Base-by-base conservation (phyloP, 2,888 invertebrate genomes). In the Tenthredo livida region DNA sequence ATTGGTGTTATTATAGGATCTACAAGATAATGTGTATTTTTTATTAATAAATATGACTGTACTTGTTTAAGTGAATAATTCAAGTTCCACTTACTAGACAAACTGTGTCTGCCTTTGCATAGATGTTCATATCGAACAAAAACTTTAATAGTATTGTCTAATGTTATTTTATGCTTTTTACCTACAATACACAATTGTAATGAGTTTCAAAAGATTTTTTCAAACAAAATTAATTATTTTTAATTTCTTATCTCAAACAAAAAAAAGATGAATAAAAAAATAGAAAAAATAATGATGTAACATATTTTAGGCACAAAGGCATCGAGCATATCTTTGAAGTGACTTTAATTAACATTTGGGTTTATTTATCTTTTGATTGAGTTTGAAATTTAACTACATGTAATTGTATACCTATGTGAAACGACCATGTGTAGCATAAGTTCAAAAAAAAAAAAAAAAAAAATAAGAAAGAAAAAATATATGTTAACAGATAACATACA, bases 1-100 rank as follows among this genome's bases (percentile, higher is more conserved):
- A 61, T 80, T 58, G 61, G 15, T 80, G 78, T 78, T 78, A 54
- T 80, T 33, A 58, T 80, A 80, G 80, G 29, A 58, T 37, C 61
- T 58, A 78, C 33, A 33, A 25, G 17, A 78, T 54, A 54, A 77
- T 17, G 15, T 50, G 77, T 80, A 61, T 80, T 80, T 80, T 80
- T 80, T 40, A 58, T 40, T 40, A 25, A 10, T 10, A 61, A 40
- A 58, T 40, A 54, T 77, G 17, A 54, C 50, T 33, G 15, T 25
- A 50, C 15, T 50, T 33, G 33, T 29, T 77, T 33, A 15, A 54
- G 50, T 50, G 29, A 6, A 29, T 29, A 77, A 50, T 17, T 29
- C 50, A 29, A 33, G 33, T 77, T 33, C 15, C 15, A 61, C 40
- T 61, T 61, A 61, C 33, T 77, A 43, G 72, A 21, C 21, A 12